phyloP scores from a whole-genome alignment of 1,140 invertebrate species.

The Drosophila varians region DNA sequence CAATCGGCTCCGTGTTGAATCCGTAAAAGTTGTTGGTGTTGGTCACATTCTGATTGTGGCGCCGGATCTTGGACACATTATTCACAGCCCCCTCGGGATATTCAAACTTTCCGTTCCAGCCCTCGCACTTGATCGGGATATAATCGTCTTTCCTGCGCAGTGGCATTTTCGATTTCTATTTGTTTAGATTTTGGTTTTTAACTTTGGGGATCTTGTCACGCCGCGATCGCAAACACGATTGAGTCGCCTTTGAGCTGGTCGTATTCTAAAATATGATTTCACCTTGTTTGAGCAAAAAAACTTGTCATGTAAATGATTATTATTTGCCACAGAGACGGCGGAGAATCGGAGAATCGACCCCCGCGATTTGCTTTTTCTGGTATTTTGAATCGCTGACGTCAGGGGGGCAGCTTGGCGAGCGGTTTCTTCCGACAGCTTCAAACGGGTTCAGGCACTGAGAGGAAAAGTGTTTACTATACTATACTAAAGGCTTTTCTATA shows the following conservation, averaged over 20 bases:
- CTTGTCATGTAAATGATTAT: conserved; percentile 68
- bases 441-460: conserved; percentile 50
- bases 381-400: conserved; percentile 63
- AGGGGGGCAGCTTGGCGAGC: conserved; percentile 18
- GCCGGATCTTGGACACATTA: conserved; percentile 77
- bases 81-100: conserved; percentile 72
- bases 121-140: conserved; percentile 82
- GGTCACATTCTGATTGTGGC: conserved; percentile 76
- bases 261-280: conserved; percentile 81
- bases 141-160: conserved; percentile 75
- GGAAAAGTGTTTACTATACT: background rate
- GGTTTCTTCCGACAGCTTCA: conserved; percentile 49
- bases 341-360: conserved; percentile 49
- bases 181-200: background rate
- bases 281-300: conserved; percentile 46
- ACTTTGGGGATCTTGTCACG: conserved; percentile 25
- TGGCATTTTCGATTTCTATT: conserved; percentile 42
- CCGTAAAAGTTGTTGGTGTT: conserved; percentile 82
- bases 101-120: conserved; percentile 82
- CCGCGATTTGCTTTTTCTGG: conserved; percentile 37
- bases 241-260: conserved; percentile 24
- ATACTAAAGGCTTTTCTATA: too few relatives aligned
- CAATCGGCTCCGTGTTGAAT: conserved; percentile 67
- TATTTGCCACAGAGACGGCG: conserved; percentile 33
- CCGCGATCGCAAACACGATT: conserved; percentile 63